A percentile compares a stretch with the other conserved stretches of the same genome.
phyloP scores from a whole-genome alignment of 2,888 invertebrate genomes.

The Cantharis nigra region DNA sequence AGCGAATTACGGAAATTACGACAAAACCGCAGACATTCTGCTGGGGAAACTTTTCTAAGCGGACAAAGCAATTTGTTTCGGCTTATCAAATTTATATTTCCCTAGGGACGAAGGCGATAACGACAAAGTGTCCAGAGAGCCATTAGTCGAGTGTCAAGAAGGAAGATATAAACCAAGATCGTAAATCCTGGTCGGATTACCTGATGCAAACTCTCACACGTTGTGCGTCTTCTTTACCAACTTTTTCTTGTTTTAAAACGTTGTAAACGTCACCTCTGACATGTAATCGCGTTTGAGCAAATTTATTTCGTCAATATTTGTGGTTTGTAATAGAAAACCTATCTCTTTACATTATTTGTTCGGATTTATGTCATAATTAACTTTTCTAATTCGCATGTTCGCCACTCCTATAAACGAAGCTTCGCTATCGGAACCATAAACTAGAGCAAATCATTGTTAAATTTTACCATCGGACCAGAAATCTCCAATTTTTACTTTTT shows the following conservation, averaged over 20 bases:
- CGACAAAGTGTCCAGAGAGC: conserved; percentile 32
- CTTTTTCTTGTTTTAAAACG: conserved; percentile 44
- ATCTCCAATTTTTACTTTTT: too few species aligned
- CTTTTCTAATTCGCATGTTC: not conserved
- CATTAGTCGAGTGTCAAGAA: conserved; percentile 37
- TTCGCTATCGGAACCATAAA: not conserved
- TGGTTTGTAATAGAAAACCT: conserved; percentile 43
- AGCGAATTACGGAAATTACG: conserved; percentile 1
- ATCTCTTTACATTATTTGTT: conserved; percentile 13
- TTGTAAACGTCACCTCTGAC: conserved; percentile 47
- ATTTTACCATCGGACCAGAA: too few species aligned
- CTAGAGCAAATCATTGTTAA: not conserved
- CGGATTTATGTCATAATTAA: conserved; percentile 2
- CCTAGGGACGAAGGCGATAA: conserved; percentile 28
- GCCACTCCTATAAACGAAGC: not conserved
- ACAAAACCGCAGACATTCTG: conserved; percentile 1
- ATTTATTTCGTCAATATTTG: conserved; percentile 47
- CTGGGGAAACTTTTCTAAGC: not conserved
- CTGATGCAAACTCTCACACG: conserved; percentile 40
- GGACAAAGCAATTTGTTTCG: not conserved
- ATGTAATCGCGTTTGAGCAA: conserved; percentile 45
- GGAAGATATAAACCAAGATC: conserved; percentile 39
- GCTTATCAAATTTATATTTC: not conserved
- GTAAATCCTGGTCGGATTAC: conserved; percentile 44
- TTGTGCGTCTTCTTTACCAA: conserved; percentile 39